Evolutionary conservation across 2,797 vertebrate species (phyloP).

Genomic region (Danionella dracula): DNA sequence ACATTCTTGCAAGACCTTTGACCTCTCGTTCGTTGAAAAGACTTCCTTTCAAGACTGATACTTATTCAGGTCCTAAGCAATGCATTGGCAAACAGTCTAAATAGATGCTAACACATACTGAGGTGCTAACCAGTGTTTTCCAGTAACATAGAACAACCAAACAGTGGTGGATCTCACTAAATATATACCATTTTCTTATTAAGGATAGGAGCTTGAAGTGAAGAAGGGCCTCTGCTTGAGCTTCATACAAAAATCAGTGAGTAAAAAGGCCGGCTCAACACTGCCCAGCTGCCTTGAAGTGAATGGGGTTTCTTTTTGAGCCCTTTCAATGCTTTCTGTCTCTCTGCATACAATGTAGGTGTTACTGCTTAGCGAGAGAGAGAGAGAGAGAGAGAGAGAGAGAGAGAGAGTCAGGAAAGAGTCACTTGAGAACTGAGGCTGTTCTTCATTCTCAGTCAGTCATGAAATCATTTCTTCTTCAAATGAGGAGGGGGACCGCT

Average conservation of each 20-base stretch:
- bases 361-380: constrained; percentile 59
- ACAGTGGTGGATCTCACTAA: constrained; percentile 31
- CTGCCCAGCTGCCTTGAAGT: constrained; percentile 67
- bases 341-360: constrained; percentile 66
- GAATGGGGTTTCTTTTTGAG: constrained; percentile 57
- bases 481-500: constrained; percentile 39
- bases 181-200: constrained; percentile 47
- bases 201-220: constrained; percentile 42
- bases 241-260: constrained; percentile 70
- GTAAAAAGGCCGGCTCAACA: constrained; percentile 65
- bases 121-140: background rate
- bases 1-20: constrained; percentile 52
- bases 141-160: constrained; percentile 18
- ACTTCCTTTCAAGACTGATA: constrained; percentile 48
- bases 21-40: constrained; percentile 55
- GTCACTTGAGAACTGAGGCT: constrained; percentile 49
- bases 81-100: constrained; percentile 27
- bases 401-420: constrained; percentile 51
- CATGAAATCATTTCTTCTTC: constrained; percentile 51
- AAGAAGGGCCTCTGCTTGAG: constrained; percentile 30
- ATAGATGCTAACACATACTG: constrained; percentile 15
- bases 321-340: constrained; percentile 54
- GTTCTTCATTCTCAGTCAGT: constrained; percentile 48
- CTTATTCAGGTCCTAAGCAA: constrained; percentile 43
- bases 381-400: constrained; percentile 44